Evolutionary conservation across 2,113 vertebrate species (phyloP).

Genomic region (Anarhynchus alexandrinus): DNA sequence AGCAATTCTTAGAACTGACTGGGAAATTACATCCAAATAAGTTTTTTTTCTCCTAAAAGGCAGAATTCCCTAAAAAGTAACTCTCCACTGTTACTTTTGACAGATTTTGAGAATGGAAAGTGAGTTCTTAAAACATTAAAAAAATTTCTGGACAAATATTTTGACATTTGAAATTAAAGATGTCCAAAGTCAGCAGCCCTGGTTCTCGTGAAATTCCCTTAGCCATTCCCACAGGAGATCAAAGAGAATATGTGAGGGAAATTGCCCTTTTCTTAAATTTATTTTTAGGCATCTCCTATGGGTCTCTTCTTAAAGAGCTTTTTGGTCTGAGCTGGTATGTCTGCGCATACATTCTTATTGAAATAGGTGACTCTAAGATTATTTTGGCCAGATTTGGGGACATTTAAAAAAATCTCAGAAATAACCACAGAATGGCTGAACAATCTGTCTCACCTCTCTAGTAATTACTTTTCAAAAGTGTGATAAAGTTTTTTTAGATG

Average conservation of each 20-base stretch:
- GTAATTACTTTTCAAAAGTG: neutral
- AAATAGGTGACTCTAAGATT: neutral
- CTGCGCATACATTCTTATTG: neutral
- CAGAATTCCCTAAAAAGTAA: neutral
- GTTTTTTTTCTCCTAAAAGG: neutral
- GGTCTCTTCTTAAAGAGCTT: neutral
- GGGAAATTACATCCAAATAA: neutral
- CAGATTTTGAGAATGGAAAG: neutral
- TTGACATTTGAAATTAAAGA: neutral
- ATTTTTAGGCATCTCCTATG: neutral
- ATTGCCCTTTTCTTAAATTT: neutral
- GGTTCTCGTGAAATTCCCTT: neutral
- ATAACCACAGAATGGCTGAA: neutral
- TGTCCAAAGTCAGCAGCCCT: neutral
- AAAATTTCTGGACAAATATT: neutral
- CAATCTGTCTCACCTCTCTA: neutral
- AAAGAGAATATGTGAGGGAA: neutral
- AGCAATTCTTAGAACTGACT: neutral
- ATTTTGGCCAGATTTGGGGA: neutral
- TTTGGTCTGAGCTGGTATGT: neutral
- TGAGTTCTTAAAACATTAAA: neutral
- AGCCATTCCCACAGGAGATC: neutral
- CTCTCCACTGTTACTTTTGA: neutral
- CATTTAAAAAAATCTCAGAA: neutral
- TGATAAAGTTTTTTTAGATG: neutral